Percentiles rank a stretch among this genome's conserved stretches.
These are phyloP conservation scores for Okapia johnstoni DNA, from an alignment of 2,113 vertebrate genomes.

Conservation along the genomic window DNA sequence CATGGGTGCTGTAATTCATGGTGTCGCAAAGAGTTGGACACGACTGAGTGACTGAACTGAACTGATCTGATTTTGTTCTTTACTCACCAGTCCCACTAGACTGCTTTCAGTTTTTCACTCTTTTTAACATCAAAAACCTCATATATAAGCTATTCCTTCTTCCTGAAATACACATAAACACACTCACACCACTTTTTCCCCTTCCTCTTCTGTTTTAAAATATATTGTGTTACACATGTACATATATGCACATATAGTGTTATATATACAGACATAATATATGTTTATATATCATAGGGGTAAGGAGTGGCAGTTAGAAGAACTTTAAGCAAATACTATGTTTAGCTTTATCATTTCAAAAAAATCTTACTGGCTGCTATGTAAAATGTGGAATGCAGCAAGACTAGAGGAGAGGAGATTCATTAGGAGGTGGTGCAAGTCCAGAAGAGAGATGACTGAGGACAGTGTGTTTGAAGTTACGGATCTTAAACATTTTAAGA, in stretches of 20 bases:
- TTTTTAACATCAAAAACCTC: background rate
- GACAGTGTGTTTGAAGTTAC: background rate
- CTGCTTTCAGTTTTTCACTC: background rate
- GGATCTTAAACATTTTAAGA: background rate
- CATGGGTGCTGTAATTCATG: fast-evolving
- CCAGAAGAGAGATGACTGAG: background rate
- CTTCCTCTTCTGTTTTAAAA: background rate
- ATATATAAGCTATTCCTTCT: background rate
- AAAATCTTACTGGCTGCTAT: background rate
- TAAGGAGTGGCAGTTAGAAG: background rate
- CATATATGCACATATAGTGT: background rate
- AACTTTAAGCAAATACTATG: background rate
- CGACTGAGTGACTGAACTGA: background rate
- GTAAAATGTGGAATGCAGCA: background rate
- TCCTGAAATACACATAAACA: background rate
- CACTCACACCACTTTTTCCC: background rate
- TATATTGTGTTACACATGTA: background rate
- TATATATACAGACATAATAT: background rate
- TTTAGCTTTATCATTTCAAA: background rate
- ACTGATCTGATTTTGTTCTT: background rate
- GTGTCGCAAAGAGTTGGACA: background rate
- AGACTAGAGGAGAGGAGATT: background rate
- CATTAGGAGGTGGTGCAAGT: background rate
- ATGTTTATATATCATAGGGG: background rate
- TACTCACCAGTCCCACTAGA: background rate